phyloP scores from a whole-genome alignment of 2,888 invertebrate genomes.

The Hirudinaria manillensis region DNA sequence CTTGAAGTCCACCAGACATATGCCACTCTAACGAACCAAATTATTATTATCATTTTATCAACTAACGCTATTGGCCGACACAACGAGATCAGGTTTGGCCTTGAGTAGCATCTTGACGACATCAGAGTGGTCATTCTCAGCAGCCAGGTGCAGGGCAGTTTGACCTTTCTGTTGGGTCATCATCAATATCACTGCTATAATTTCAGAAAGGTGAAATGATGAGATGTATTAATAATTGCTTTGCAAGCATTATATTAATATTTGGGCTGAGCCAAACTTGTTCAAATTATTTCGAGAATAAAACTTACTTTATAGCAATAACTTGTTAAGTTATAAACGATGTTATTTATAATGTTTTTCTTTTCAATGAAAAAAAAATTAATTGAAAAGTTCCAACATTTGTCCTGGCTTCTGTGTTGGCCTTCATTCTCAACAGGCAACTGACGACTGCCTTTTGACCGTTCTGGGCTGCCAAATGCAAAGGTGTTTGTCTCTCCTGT shows the following conservation, averaged over 20 bases:
- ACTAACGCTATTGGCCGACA: constrained; percentile 78
- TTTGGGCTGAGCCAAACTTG: neutral
- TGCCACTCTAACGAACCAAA: too few species aligned
- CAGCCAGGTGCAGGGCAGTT: constrained; percentile 92
- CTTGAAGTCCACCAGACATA: too few species aligned
- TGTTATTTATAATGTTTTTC: neutral
- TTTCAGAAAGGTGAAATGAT: too few species aligned
- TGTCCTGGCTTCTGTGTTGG: constrained; percentile 90
- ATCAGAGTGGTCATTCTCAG: constrained; percentile 95
- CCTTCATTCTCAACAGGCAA: constrained; percentile 80
- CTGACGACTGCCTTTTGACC: constrained; percentile 94
- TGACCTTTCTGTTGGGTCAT: constrained; percentile 65
- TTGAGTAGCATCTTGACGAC: constrained; percentile 91
- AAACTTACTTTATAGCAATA: neutral
- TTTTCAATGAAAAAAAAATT: too few species aligned
- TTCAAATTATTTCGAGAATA: neutral
- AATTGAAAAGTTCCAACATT: constrained; percentile 48
- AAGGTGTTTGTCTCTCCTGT: constrained; percentile 87
- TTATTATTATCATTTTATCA: neutral
- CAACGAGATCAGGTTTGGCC: constrained; percentile 68
- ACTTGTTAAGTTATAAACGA: neutral
- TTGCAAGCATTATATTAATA: neutral
- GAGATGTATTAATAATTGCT: neutral
- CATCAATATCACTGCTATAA: neutral
- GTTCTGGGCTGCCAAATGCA: constrained; percentile 90